These are phyloP conservation scores for Melanerpes aurifrons DNA, from an alignment of 2,113 vertebrate genomes.

Conservation along the genomic window DNA sequence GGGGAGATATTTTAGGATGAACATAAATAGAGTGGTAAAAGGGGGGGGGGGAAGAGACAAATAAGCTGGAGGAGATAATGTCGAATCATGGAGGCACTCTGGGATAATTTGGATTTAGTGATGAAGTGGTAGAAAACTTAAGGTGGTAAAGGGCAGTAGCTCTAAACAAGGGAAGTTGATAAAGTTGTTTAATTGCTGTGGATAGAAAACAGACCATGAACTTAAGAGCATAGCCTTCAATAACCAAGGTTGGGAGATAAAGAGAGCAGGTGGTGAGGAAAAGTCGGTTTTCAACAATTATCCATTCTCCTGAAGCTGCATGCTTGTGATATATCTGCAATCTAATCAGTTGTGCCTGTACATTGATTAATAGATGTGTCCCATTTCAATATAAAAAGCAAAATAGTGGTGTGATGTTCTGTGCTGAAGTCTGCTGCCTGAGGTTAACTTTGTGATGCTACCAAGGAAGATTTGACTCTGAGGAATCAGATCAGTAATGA, in stretches of 20 bases:
- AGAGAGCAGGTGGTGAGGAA: neutral
- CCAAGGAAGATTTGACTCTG: neutral
- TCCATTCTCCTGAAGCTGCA: neutral
- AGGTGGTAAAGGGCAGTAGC: neutral
- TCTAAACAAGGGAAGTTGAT: neutral
- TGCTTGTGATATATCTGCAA: neutral
- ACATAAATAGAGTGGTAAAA: neutral
- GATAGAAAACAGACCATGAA: neutral
- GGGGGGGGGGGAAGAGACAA: accelerated
- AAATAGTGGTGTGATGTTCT: neutral
- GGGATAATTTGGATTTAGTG: neutral
- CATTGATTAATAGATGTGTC: neutral
- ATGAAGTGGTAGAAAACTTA: neutral
- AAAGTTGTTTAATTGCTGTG: neutral
- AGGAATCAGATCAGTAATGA: neutral
- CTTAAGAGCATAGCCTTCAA: neutral
- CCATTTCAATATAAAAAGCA: neutral
- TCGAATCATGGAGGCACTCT: neutral
- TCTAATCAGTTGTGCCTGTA: neutral
- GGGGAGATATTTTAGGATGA: neutral
- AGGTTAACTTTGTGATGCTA: neutral
- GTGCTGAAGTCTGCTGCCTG: neutral
- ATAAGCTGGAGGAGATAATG: neutral
- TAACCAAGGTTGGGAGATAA: neutral
- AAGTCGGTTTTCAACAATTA: neutral